Evolutionary conservation across 2,888 invertebrate genomes (phyloP), one percentile per base, ranked within the genome.

Genomic region (Netelia fuscicornis): DNA sequence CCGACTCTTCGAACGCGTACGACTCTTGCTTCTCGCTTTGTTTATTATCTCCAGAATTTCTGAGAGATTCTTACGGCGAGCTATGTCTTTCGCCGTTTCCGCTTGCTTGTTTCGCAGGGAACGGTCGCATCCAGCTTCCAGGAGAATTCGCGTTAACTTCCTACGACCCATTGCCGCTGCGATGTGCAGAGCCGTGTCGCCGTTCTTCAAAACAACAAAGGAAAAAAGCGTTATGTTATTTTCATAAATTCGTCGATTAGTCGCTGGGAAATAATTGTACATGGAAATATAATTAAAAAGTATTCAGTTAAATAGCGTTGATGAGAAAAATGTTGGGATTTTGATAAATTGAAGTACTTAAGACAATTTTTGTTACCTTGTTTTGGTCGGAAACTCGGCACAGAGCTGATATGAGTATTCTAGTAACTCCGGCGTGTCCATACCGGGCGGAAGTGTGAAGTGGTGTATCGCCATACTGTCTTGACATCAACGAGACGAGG

Each of bases 401-500:
- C 89, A 97, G 96, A 0, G 98, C 99, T 54, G 98, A 98, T 88
- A 99, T 97, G 76, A 99, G 96, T 90, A 99, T 98, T 77, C 99
- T 95, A 0, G 98, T 97, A 84, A 98, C 99, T 2, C 99, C 99
- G 0, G 98, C 98, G 94, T 99, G 99, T 0, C 99, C 99, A 93
- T 99, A 99, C 25, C 99, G 96, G 5, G 98, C 98, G 1, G 98
- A 97, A 2, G 99, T 99, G 94, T 99, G 99, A 37, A 99, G 95
- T 0, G 99, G 96, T 0, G 98, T 98, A 93, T 99, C 99, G 5
- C 98, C 98, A 93, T 98, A 99, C 98, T 98, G 94, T 70, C 89
- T 90, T 48, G 75, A 68, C 10, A 11, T 48, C 13, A 86, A 86
- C 85, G 82, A 9, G 67, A 82, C 17, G 25, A 44, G 60, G 60